These are phyloP conservation scores for Theristus sp. DNA, from an alignment of 2,888 invertebrate genomes.

Conservation along the genomic window DNA sequence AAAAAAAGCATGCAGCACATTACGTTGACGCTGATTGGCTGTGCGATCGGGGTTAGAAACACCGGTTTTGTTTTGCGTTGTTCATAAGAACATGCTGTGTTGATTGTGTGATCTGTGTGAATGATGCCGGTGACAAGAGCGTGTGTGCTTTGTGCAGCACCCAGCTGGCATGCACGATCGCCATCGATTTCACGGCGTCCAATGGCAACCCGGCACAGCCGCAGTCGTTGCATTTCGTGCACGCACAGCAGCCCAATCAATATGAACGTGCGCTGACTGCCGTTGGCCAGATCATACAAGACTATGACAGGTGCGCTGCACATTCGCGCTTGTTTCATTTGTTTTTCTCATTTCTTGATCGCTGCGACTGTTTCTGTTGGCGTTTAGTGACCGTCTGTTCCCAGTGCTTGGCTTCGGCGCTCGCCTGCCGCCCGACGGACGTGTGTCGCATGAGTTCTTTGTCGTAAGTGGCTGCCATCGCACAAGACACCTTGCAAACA, in stretches of 20 bases:
- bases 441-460: slow-evolving; percentile 33
- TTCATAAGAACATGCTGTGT: no score
- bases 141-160: no score
- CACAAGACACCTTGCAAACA: no score
- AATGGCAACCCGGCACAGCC: slow-evolving; percentile 30
- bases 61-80: no score
- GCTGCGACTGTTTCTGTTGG: background rate
- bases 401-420: slow-evolving; percentile 38
- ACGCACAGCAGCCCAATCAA: slow-evolving; percentile 31
- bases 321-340: background rate
- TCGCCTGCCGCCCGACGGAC: slow-evolving; percentile 30
- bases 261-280: slow-evolving; percentile 33
- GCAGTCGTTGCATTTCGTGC: slow-evolving; percentile 27
- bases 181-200: slow-evolving; percentile 34
- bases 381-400: slow-evolving; percentile 36
- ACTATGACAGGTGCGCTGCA: slow-evolving; percentile 28
- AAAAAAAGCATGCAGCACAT: no score
- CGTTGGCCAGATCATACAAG: slow-evolving; percentile 35
- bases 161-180: slow-evolving; percentile 32
- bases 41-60: no score
- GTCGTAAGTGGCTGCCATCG: background rate
- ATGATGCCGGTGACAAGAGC: no score
- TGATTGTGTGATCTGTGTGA: no score
- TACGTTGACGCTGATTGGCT: background rate
- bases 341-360: background rate